Conservation (phyloP, 2,888 invertebrate species). For the Galerucella pusilla region DNA sequence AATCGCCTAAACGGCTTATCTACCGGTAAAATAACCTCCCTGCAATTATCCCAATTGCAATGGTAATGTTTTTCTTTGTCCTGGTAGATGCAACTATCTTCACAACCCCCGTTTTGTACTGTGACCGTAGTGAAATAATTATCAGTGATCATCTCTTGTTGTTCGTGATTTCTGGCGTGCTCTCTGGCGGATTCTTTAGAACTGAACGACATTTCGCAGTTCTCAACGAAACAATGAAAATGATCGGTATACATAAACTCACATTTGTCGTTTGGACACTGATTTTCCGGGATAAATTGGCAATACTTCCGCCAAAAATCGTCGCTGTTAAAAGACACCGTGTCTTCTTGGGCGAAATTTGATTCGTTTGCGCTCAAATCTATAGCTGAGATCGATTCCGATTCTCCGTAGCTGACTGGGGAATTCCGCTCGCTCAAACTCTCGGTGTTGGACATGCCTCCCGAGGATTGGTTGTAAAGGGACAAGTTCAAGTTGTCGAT, state of each 20-base stretch:
- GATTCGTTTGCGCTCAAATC: constrained; percentile 63
- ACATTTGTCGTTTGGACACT: constrained; percentile 64
- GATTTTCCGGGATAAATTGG: constrained; percentile 64
- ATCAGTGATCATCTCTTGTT: constrained; percentile 87
- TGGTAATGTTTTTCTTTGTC: constrained; percentile 87
- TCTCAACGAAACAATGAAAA: constrained; percentile 85
- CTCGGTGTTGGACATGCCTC: constrained; percentile 64
- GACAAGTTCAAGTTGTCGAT: constrained; percentile 61
- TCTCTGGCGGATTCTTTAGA: constrained; percentile 79
- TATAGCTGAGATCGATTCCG: constrained; percentile 61
- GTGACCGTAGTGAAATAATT: constrained; percentile 76
- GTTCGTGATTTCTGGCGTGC: constrained; percentile 83
- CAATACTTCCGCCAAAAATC: constrained; percentile 71
- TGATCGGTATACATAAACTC: constrained; percentile 81
- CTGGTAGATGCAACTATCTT: constrained; percentile 78
- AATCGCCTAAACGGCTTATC: constrained; percentile 84
- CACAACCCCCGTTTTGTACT: constrained; percentile 73
- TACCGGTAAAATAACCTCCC: constrained; percentile 79
- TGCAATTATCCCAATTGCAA: constrained; percentile 90
- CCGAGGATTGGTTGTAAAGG: constrained; percentile 55
- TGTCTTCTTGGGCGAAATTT: constrained; percentile 57
- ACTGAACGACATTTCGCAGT: constrained; percentile 73
- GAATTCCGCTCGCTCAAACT: constrained; percentile 69
- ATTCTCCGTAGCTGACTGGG: constrained; percentile 66
- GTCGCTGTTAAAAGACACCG: constrained; percentile 62